Conservation (phyloP, 2,888 invertebrate species). For the Drosophila robusta region DNA sequence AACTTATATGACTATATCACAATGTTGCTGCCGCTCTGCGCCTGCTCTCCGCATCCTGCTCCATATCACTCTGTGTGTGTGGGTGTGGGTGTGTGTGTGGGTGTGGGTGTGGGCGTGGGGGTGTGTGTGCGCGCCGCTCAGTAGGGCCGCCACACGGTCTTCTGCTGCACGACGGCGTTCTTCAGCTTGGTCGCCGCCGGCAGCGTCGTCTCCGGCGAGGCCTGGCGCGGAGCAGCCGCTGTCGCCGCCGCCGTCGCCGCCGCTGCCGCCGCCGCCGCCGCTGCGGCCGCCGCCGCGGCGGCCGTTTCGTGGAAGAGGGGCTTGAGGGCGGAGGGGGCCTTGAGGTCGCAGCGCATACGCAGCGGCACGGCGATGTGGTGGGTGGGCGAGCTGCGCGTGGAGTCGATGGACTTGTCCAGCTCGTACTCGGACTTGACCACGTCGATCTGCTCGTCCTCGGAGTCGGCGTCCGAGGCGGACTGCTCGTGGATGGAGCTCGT, state of each 20-base stretch:
- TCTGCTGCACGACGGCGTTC: conserved; percentile 86
- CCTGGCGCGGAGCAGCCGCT: conserved; percentile 51
- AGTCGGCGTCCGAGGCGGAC: conserved; percentile 87
- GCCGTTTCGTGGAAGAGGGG: conserved; percentile 85
- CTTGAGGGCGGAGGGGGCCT: conserved; percentile 87
- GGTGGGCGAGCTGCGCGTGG: conserved; percentile 78
- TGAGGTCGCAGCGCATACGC: conserved; percentile 86
- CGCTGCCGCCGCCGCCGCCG: conserved; percentile 10
- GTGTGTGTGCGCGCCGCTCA: conserved; percentile 76
- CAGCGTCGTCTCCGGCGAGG: conserved; percentile 77
- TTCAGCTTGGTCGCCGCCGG: conserved; percentile 88
- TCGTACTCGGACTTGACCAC: conserved; percentile 90
- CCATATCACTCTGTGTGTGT: conserved; percentile 44
- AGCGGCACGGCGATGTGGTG: conserved; percentile 87
- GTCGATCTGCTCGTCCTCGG: conserved; percentile 90
- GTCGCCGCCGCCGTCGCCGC: conserved; percentile 5
- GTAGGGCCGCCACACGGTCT: conserved; percentile 91
- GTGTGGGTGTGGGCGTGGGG: conserved; percentile 4
- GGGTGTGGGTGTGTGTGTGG: conserved; percentile 12
- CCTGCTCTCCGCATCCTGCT: conserved; percentile 16
- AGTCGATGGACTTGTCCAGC: conserved; percentile 81
- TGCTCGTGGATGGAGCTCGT: conserved; percentile 87
- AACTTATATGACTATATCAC: conserved; percentile 83
- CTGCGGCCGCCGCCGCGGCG: conserved; percentile 70
- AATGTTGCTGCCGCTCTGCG: conserved; percentile 78